Evolutionary conservation across 2,113 vertebrate species (phyloP), one percentile per base, ranked within the genome.

Genomic region (Macquaria australasica): DNA sequence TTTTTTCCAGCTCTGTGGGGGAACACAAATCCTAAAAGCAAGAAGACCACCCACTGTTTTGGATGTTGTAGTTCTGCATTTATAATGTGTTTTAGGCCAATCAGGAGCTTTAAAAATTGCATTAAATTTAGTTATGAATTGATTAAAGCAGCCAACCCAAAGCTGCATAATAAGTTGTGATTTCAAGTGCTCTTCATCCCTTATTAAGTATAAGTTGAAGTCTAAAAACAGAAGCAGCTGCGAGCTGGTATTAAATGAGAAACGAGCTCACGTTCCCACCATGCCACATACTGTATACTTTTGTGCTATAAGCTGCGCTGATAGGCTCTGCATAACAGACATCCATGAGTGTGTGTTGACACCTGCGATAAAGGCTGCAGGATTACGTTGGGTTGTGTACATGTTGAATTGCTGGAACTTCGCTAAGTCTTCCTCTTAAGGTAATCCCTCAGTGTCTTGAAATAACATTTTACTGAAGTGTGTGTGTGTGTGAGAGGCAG

Each of bases 381-480:
- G 90, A 92, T 94, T 94, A 94, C 56, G 31, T 71, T 45, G 70
- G 79, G 86, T 89, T 88, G 79, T 85, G 79, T 86, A 73, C 79
- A 67, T 48, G 79, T 68, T 73, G 83, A 91, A 80, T 86, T 70
- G 84, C 87, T 67, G 81, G 92, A 91, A 92, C 81, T 88, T 81
- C 12, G n/a, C 82, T 94, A 92, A 95, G 86, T 92, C 86, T 70
- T 86, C 79, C 39, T 37, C 78, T 74, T 83, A 87, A 87, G 1
- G 43, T 94, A 92, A 95, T 94, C 93, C 90, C 73, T 45, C 28
- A 1, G 67, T 55, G 84, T 76, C 91, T 93, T 31, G 78, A 94
- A 94, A 94, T 94, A 94, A 90, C 92, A 37, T 92, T 85, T 83
- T 68, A 23, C 79, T 79, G 55, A 62, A 60, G 84, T 41, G 45